Conservation (phyloP, 1,140 invertebrate genomes). For the Drosophila cardini region DNA sequence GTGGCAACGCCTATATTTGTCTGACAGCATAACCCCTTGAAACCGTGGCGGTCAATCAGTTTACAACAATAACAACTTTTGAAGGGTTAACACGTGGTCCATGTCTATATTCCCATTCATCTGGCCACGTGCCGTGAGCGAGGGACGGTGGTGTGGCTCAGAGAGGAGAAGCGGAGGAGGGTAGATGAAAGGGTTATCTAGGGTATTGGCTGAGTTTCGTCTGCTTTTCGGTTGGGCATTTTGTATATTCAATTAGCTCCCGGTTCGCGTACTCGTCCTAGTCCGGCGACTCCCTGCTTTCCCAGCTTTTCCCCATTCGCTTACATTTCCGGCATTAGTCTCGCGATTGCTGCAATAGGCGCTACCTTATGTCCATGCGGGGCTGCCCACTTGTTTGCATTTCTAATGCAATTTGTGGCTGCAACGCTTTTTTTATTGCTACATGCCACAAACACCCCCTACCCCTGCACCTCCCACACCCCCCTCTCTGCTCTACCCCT, state of each 20-base stretch:
- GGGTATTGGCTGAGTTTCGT: conserved; percentile 6
- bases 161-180: neutral
- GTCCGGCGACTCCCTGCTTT: conserved; percentile 15
- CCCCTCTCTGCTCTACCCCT: neutral
- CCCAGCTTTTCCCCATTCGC: neutral
- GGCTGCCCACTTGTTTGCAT: conserved; percentile 75
- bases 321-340: neutral
- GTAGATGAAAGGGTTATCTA: neutral
- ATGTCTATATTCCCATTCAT: conserved; percentile 20
- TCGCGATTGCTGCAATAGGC: neutral
- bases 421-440: conserved; percentile 66
- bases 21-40: neutral
- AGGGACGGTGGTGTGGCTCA: neutral
- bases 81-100: conserved; percentile 79
- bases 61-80: conserved; percentile 71
- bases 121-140: neutral
- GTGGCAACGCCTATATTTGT: conserved; percentile 22
- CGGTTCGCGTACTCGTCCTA: conserved; percentile 45
- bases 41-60: conserved; percentile 62
- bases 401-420: conserved; percentile 81
- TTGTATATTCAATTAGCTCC: conserved; percentile 77
- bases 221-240: conserved; percentile 55
- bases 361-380: neutral
- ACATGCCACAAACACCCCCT: conserved; percentile 12
- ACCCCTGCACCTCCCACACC: neutral